A percentile compares a stretch with the other conserved stretches of the same genome.
phyloP scores from a whole-genome alignment of 2,888 invertebrate species.

The Drosophila prolongata region DNA sequence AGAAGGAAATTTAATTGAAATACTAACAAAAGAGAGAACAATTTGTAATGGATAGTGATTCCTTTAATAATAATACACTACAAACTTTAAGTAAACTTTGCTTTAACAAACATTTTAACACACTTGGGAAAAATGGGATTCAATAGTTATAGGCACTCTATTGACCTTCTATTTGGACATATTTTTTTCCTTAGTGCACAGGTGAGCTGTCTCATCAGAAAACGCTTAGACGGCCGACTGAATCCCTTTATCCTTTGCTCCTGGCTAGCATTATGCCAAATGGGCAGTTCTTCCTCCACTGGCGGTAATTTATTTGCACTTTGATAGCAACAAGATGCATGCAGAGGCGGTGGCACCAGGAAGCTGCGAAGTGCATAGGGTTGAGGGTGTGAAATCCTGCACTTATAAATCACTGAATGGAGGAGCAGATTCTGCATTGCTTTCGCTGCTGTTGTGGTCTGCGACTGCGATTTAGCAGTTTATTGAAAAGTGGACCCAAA shows the following conservation, averaged over 20 bases:
- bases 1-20: too few relatives aligned
- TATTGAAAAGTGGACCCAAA: slow-evolving; percentile 71
- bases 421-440: slow-evolving; percentile 45
- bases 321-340: slow-evolving; percentile 79
- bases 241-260: slow-evolving; percentile 5
- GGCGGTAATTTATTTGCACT: slow-evolving; percentile 75
- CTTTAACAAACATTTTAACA: too few relatives aligned
- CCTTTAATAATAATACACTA: too few relatives aligned
- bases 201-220: slow-evolving; percentile 65
- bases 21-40: too few relatives aligned
- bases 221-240: slow-evolving; percentile 60
- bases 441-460: slow-evolving; percentile 28
- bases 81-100: too few relatives aligned
- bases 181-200: slow-evolving; percentile 30
- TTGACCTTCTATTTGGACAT: slow-evolving; percentile 20
- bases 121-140: too few relatives aligned
- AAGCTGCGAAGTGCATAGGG: neutral
- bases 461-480: slow-evolving; percentile 70
- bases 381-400: slow-evolving; percentile 11
- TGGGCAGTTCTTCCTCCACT: slow-evolving; percentile 36
- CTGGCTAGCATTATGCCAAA: slow-evolving; percentile 50
- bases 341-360: neutral
- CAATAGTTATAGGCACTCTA: neutral
- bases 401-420: slow-evolving; percentile 69
- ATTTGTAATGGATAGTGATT: too few relatives aligned